These are phyloP conservation scores for Oxycera nigricornis DNA, from an alignment of 2,888 invertebrate genomes.

Conservation along the genomic window DNA sequence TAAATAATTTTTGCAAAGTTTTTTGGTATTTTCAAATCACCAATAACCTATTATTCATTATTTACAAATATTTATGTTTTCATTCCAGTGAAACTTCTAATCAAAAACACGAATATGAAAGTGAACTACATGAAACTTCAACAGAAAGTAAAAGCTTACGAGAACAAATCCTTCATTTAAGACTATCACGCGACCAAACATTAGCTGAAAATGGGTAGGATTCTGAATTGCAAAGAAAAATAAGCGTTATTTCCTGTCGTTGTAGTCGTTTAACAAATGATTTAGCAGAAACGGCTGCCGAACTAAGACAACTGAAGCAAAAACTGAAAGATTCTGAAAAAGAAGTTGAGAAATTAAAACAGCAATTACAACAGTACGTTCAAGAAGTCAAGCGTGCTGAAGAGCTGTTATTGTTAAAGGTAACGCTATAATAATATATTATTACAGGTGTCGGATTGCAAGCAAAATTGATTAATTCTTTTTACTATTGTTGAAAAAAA, in stretches of 20 bases:
- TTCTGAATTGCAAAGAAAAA: neutral
- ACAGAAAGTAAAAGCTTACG: conserved; percentile 58
- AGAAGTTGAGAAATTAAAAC: conserved; percentile 77
- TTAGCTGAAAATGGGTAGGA: conserved; percentile 58
- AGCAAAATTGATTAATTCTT: too few species aligned
- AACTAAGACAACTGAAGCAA: conserved; percentile 68
- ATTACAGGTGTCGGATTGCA: too few species aligned
- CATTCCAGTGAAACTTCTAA: conserved; percentile 53
- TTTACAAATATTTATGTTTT: too few species aligned
- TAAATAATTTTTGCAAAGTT: too few species aligned
- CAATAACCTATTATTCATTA: too few species aligned
- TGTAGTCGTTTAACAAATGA: conserved; percentile 75
- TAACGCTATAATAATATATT: too few species aligned
- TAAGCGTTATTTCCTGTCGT: conserved; percentile 3
- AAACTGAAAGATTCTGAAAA: conserved; percentile 73
- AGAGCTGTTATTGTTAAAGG: conserved; percentile 75
- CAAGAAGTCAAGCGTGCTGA: conserved; percentile 81
- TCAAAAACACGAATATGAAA: conserved; percentile 55
- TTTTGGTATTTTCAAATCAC: too few species aligned
- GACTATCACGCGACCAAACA: conserved; percentile 58
- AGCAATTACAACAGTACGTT: conserved; percentile 82
- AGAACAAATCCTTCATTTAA: conserved; percentile 57
- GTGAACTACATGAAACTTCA: conserved; percentile 57
- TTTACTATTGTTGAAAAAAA: too few species aligned
- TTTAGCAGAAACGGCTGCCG: conserved; percentile 69